These are phyloP conservation scores for Piscicola geometra DNA, from an alignment of 2,888 invertebrate species.

Conservation along the genomic window DNA sequence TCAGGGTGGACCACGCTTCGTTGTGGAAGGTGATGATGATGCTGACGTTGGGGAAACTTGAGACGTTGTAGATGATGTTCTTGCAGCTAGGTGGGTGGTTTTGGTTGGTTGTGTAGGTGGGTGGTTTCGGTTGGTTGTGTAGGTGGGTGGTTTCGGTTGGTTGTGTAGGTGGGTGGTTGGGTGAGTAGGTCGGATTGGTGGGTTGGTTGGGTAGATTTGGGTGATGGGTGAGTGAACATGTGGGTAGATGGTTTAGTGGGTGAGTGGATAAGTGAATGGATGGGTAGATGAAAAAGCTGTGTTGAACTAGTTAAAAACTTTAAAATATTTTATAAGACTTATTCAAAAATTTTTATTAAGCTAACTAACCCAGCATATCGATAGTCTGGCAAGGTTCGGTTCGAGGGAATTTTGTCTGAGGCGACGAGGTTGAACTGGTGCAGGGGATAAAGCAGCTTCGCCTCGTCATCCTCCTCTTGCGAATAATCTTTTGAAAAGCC, in stretches of 20 bases:
- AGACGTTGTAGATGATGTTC: constrained; percentile 53
- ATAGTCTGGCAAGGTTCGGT: constrained; percentile 88
- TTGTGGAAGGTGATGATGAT: constrained; percentile 97
- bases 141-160: no score
- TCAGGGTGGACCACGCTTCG: constrained; percentile 94
- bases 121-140: no score
- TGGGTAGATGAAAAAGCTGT: no score
- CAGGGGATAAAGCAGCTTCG: constrained; percentile 91
- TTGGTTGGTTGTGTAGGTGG: no score
- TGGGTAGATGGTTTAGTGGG: no score
- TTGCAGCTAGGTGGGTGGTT: constrained; percentile 67
- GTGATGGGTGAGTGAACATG: no score
- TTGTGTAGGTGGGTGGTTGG: no score
- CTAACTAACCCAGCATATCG: constrained; percentile 75
- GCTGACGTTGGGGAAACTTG: constrained; percentile 63
- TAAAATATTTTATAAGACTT: no score
- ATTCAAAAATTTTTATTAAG: background rate
- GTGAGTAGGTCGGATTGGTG: background rate
- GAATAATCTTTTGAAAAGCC: no score
- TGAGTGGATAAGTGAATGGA: no score
- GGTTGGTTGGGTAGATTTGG: background rate
- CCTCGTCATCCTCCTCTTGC: constrained; percentile 67
- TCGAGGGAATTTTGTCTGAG: constrained; percentile 92
- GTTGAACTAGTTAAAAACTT: no score
- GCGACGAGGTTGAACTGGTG: constrained; percentile 98